Conservation (phyloP, 2,797 vertebrate species). For the Spondyliosoma cantharus region DNA sequence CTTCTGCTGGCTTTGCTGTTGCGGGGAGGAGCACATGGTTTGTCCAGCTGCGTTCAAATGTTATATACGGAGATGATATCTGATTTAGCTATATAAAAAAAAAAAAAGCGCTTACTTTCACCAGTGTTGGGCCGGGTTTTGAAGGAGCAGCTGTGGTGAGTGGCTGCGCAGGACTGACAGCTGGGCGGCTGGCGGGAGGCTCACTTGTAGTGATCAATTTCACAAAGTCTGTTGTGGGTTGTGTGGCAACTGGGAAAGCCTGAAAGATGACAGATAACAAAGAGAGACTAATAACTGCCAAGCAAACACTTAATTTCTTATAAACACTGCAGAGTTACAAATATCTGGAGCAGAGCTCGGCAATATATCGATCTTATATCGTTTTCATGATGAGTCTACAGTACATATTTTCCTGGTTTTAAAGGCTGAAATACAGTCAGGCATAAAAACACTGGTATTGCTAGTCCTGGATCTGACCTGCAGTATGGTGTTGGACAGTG, state of each 20-base stretch:
- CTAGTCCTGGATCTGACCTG: conserved; percentile 78
- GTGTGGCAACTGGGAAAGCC: conserved; percentile 83
- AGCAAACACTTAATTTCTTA: neutral
- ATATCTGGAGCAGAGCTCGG: neutral
- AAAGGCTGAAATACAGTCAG: no score
- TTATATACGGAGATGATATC: neutral
- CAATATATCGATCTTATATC: no score
- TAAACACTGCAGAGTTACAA: neutral
- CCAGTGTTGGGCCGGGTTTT: conserved; percentile 89
- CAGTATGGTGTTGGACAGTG: conserved; percentile 82
- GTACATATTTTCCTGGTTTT: no score
- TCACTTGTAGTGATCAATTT: conserved; percentile 86
- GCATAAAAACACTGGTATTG: neutral
- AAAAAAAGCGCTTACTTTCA: conserved; percentile 87
- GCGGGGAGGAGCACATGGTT: conserved; percentile 19
- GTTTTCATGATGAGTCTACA: no score
- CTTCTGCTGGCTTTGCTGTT: conserved; percentile 96
- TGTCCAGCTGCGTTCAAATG: neutral
- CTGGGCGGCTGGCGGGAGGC: conserved; percentile 76
- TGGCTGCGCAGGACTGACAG: conserved; percentile 68
- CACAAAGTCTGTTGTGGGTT: conserved; percentile 87
- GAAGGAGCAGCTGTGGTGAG: conserved; percentile 77
- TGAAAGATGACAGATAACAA: conserved; percentile 55
- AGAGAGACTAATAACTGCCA: neutral
- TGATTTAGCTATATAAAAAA: neutral